Conservation (phyloP, 2,797 vertebrate species). For the Sciurus carolinensis region DNA sequence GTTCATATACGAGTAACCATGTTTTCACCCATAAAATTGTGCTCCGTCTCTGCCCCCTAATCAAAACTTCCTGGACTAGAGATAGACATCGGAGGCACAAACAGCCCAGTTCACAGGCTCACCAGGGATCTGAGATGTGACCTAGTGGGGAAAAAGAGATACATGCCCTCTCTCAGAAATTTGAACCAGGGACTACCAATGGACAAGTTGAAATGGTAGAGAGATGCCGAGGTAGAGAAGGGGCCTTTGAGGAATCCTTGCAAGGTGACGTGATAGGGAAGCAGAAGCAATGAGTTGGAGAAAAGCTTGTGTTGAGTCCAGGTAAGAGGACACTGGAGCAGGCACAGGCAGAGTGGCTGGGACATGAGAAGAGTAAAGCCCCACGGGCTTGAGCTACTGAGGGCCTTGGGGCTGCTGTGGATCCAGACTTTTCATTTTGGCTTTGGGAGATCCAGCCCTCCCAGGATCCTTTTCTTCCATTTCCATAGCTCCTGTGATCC, state of each 20-base stretch:
- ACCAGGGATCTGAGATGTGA: neutral
- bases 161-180: neutral
- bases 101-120: neutral
- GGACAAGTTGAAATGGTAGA: neutral
- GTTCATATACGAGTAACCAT: neutral
- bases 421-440: neutral
- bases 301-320: neutral
- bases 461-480: neutral
- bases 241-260: neutral
- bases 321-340: neutral
- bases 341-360: neutral
- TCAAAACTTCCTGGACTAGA: neutral
- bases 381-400: neutral
- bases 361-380: neutral
- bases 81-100: neutral
- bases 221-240: neutral
- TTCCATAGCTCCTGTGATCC: neutral
- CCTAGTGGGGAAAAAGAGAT: neutral
- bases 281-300: neutral
- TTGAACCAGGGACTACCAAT: neutral
- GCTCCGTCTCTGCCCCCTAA: neutral
- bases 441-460: neutral
- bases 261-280: neutral
- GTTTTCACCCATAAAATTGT: conserved; percentile 17
- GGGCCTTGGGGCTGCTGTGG: neutral